Evolutionary conservation across 1,140 invertebrate genomes (phyloP).

Genomic region (Nomia melanderi): DNA sequence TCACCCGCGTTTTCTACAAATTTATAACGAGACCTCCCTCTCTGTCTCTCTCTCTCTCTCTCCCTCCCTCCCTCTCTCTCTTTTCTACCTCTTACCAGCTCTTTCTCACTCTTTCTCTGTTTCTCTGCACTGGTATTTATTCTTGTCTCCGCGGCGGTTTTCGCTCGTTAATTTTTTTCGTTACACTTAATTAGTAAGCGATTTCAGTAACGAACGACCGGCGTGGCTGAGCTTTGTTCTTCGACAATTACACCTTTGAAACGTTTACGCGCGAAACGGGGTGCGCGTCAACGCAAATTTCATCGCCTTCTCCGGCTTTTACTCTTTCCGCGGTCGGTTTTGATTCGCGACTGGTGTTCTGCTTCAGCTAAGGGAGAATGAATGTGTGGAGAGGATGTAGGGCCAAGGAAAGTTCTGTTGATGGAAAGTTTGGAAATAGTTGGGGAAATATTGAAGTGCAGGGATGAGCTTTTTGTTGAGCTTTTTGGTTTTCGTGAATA

Average conservation of each 20-base stretch:
- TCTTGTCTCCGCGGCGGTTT: neutral
- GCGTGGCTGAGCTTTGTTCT: neutral
- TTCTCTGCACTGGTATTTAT: neutral
- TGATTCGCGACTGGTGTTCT: no score
- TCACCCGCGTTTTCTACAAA: constrained; percentile 6
- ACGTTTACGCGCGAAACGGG: neutral
- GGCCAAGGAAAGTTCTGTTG: no score
- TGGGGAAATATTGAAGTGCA: no score
- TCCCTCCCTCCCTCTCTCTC: neutral
- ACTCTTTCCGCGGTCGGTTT: no score
- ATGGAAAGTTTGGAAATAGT: no score
- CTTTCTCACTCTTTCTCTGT: constrained; percentile 1
- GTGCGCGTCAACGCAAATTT: no score
- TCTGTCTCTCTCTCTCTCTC: neutral
- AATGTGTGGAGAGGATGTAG: no score
- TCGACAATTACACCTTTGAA: constrained; percentile 11
- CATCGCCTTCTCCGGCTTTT: no score
- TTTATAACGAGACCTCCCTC: constrained; percentile 25
- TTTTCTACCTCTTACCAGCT: no score
- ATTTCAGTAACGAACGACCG: constrained; percentile 40
- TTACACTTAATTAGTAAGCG: constrained; percentile 44
- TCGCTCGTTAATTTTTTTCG: constrained; percentile 23
- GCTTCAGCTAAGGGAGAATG: no score
- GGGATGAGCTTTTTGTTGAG: no score
- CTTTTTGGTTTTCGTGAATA: no score